phyloP scores from a whole-genome alignment of 2,888 invertebrate species.

The Timandra comae region DNA sequence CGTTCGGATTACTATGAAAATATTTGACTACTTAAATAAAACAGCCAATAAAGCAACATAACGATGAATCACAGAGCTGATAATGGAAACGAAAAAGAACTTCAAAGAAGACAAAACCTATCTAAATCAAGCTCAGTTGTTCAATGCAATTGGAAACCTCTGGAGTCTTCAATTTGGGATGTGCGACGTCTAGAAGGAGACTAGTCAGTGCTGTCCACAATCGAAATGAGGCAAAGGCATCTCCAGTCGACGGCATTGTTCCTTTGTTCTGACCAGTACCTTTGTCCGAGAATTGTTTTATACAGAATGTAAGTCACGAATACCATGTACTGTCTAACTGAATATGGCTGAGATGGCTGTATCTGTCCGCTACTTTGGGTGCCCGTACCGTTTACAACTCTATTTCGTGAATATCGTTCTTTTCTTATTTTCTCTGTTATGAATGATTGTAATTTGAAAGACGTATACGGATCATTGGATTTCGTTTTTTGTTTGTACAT shows the following conservation, averaged over 20 bases:
- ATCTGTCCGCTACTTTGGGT: constrained; percentile 44
- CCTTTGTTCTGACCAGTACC: constrained; percentile 71
- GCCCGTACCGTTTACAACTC: constrained; percentile 49
- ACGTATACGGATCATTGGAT: neutral
- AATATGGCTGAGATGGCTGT: constrained; percentile 49
- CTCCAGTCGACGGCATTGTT: constrained; percentile 55
- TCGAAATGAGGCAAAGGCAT: constrained; percentile 68
- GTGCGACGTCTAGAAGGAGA: constrained; percentile 21
- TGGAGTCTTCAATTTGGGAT: constrained; percentile 1
- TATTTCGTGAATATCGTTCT: constrained; percentile 33
- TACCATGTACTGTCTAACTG: constrained; percentile 66
- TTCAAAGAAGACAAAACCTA: neutral
- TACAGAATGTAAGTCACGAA: constrained; percentile 76
- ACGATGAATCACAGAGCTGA: too few species aligned
- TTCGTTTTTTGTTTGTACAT: too few species aligned
- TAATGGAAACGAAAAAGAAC: neutral
- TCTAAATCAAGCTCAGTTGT: constrained; percentile 1
- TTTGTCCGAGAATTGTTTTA: constrained; percentile 75
- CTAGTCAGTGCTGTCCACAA: constrained; percentile 50
- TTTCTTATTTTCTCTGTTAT: constrained; percentile 15
- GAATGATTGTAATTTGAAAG: constrained; percentile 1
- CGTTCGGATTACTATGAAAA: too few species aligned
- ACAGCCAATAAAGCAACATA: too few species aligned
- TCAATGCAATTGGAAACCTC: constrained; percentile 13
- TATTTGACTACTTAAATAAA: too few species aligned